Percentiles rank a stretch among this genome's conserved stretches.
phyloP scores from a whole-genome alignment of 2,888 invertebrate genomes.

The Diloba caeruleocephala region DNA sequence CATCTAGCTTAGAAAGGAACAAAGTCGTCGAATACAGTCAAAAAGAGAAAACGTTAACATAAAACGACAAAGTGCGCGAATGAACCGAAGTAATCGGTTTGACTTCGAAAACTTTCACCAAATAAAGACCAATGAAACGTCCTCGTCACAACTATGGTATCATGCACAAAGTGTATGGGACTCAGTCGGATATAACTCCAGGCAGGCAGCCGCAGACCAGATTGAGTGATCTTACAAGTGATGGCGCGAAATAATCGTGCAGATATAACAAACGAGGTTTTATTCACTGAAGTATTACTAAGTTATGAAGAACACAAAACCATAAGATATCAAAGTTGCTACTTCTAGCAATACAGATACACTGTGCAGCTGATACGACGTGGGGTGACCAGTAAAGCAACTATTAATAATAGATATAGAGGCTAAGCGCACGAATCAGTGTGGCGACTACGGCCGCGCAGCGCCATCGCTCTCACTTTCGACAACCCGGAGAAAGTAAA shows the following conservation, averaged over 20 bases:
- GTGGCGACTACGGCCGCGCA: background rate
- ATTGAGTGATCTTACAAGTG: too few relatives aligned
- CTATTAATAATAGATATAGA: background rate
- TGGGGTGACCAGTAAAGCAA: background rate
- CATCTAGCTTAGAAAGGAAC: background rate
- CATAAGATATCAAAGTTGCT: background rate
- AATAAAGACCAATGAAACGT: background rate
- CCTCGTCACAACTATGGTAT: background rate
- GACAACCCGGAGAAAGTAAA: conserved; percentile 41
- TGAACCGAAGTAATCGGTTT: conserved; percentile 9
- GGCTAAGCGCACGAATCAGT: background rate
- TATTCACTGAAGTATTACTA: background rate
- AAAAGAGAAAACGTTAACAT: conserved; percentile 6
- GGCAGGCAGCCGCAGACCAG: background rate
- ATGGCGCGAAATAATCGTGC: background rate
- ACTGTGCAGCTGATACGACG: background rate
- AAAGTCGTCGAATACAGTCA: background rate
- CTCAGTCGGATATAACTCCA: background rate
- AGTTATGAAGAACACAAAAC: background rate
- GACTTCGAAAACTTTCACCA: conserved; percentile 4
- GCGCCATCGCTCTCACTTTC: conserved; percentile 34
- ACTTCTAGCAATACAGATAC: background rate
- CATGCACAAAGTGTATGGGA: background rate
- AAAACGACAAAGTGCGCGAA: background rate
- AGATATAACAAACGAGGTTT: background rate